These are phyloP conservation scores for Dryocosmus kuriphilus DNA, from an alignment of 2,888 invertebrate genomes.

Conservation along the genomic window DNA sequence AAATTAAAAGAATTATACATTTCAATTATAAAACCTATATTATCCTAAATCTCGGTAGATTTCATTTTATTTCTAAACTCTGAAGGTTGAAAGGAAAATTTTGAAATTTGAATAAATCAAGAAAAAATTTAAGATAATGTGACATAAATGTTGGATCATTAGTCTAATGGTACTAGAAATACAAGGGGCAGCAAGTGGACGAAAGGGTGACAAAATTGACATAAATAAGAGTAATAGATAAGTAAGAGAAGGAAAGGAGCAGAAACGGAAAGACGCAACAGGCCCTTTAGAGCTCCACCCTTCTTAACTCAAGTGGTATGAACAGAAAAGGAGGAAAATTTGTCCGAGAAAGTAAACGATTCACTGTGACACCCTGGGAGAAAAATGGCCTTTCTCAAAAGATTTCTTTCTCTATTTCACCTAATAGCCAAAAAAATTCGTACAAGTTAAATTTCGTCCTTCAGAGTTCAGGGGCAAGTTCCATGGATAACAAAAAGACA, in stretches of 20 bases:
- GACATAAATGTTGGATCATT: background rate
- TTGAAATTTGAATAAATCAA: background rate
- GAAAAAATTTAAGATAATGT: background rate
- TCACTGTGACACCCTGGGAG: conserved; percentile 3
- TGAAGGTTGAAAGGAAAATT: too few species aligned
- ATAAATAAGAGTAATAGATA: background rate
- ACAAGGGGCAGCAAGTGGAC: too few species aligned
- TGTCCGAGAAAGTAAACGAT: conserved; percentile 19
- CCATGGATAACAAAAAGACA: background rate
- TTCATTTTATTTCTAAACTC: too few species aligned
- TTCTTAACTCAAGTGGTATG: background rate
- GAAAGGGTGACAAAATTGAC: background rate
- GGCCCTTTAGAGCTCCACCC: background rate
- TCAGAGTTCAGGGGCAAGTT: background rate
- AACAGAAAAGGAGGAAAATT: background rate
- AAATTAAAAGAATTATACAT: background rate
- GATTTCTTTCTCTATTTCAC: conserved; percentile 16
- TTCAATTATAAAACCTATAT: too few species aligned
- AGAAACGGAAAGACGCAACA: conserved; percentile 3
- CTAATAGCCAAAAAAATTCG: background rate
- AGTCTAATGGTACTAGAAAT: background rate
- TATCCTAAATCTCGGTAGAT: too few species aligned
- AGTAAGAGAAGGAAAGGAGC: background rate
- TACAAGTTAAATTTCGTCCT: background rate
- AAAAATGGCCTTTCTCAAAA: background rate